phyloP scores from a whole-genome alignment of 53 echinoderm and acorn worm species.

The Arbacia lixula region DNA sequence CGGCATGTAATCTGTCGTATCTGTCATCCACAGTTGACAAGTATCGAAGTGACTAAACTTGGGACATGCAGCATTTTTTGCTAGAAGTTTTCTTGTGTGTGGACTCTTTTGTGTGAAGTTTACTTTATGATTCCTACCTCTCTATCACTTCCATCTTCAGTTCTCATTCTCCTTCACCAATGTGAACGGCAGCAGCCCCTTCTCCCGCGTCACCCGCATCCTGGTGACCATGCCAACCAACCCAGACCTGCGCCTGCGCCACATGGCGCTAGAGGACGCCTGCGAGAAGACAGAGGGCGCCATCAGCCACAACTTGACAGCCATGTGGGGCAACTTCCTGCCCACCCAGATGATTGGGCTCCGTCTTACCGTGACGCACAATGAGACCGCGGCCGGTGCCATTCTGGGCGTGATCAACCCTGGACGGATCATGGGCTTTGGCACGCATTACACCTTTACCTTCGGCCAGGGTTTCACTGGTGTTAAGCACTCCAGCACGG shows the following conservation, averaged over 20 bases:
- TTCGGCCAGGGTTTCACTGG: not conserved
- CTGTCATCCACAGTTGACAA: no score
- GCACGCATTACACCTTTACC: not conserved
- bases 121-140: no score
- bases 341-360: slow-evolving; percentile 38
- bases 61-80: no score
- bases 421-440: slow-evolving; percentile 28
- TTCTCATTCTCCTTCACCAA: slow-evolving; percentile 12
- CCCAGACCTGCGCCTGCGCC: slow-evolving; percentile 2
- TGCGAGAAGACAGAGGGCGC: not conserved
- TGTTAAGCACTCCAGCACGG: not conserved
- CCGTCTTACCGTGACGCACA: not conserved
- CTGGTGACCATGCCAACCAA: slow-evolving; percentile 24
- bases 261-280: slow-evolving; percentile 6
- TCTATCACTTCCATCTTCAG: no score
- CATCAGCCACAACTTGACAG: slow-evolving; percentile 26
- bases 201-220: not conserved
- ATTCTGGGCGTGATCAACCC: not conserved
- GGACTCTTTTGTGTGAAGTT: no score
- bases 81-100: no score
- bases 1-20: no score
- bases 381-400: not conserved
- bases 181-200: not conserved
- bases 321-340: slow-evolving; percentile 32
- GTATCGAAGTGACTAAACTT: no score